Percentiles rank a stretch among this genome's conserved stretches.
phyloP scores from a whole-genome alignment of 2,888 invertebrate genomes.

The Trachelus iudaicus region DNA sequence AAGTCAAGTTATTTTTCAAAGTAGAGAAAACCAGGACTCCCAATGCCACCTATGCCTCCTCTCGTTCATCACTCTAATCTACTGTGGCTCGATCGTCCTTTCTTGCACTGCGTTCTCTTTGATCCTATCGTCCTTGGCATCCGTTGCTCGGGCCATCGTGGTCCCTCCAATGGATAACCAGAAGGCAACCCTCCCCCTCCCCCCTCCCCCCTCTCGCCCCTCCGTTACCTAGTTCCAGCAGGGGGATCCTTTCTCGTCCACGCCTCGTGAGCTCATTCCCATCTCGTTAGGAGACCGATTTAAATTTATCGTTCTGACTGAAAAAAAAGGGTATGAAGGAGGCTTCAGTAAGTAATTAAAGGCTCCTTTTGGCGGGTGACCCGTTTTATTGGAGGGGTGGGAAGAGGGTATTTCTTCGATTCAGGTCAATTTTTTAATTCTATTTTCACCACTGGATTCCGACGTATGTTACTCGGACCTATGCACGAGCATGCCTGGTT shows the following conservation, averaged over 20 bases:
- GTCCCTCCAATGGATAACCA: background rate
- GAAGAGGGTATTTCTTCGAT: background rate
- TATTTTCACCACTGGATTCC: background rate
- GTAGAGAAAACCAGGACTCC: background rate
- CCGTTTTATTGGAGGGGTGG: no score
- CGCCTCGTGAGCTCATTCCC: background rate
- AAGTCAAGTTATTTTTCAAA: background rate
- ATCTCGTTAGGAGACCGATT: background rate
- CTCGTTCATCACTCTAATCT: slow-evolving; percentile 1
- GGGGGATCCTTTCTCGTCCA: background rate
- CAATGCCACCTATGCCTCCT: background rate
- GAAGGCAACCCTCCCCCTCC: background rate
- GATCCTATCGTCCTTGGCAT: background rate
- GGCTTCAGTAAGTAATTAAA: background rate
- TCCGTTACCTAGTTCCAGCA: background rate
- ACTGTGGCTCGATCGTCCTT: background rate
- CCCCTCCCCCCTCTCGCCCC: no score
- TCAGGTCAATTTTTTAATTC: background rate
- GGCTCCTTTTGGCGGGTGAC: background rate
- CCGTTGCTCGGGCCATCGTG: background rate
- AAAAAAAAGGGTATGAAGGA: background rate
- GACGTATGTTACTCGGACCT: background rate
- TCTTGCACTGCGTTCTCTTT: background rate
- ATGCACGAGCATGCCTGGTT: background rate
- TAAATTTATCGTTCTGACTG: background rate